Evolutionary conservation across 2,888 invertebrate species (phyloP).

Genomic region (Lithophane socia): DNA sequence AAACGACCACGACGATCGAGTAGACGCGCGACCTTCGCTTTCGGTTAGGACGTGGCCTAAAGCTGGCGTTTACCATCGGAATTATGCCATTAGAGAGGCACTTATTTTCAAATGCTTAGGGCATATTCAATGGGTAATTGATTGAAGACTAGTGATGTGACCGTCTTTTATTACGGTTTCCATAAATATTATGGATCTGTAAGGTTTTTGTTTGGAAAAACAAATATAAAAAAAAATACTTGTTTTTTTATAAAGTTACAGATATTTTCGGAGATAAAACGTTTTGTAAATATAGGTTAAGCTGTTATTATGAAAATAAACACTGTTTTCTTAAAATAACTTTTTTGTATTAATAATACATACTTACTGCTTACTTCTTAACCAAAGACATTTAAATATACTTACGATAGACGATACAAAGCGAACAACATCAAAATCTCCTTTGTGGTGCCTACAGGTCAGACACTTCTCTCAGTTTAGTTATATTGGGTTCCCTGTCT

Average conservation of each 20-base stretch:
- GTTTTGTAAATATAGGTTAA: slow-evolving; percentile 65
- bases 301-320: slow-evolving; percentile 49
- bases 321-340: slow-evolving; percentile 20
- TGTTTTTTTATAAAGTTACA: slow-evolving; percentile 14
- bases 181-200: neutral
- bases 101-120: neutral
- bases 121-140: slow-evolving; percentile 2
- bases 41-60: neutral
- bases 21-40: no score
- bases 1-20: no score
- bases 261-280: slow-evolving; percentile 28
- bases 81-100: slow-evolving; percentile 26
- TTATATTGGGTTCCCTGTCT: no score
- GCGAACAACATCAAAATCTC: no score
- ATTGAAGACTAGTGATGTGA: neutral
- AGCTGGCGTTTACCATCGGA: neutral
- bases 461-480: no score
- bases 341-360: neutral
- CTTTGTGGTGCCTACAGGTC: no score
- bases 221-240: slow-evolving; percentile 16
- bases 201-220: neutral
- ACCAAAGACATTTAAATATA: no score
- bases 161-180: neutral
- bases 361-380: neutral
- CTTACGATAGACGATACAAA: no score